phyloP scores from a whole-genome alignment of 2,797 vertebrate species.

The Odontamblyopus rebecca region DNA sequence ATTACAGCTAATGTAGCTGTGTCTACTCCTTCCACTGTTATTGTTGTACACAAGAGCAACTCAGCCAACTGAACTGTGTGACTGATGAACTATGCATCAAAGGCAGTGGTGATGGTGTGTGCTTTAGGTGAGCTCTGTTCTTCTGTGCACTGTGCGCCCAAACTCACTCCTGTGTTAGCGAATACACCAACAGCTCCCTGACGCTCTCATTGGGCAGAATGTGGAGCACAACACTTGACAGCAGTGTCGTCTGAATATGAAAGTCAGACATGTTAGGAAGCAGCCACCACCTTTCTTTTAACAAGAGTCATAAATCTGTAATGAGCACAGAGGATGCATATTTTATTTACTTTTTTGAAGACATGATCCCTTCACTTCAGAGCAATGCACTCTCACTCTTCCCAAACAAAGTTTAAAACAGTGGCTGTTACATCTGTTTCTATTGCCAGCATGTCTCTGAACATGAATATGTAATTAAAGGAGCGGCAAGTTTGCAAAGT shows the following conservation, averaged over 20 bases:
- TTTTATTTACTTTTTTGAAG: constrained; percentile 79
- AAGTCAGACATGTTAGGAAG: constrained; percentile 72
- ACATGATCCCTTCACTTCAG: constrained; percentile 71
- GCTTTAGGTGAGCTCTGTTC: constrained; percentile 69
- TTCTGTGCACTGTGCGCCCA: constrained; percentile 51
- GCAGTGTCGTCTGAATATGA: constrained; percentile 72
- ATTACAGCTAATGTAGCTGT: constrained; percentile 68
- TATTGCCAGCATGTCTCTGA: constrained; percentile 50
- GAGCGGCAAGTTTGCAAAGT: constrained; percentile 48
- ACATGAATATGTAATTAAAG: constrained; percentile 70
- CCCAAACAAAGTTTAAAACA: constrained; percentile 71
- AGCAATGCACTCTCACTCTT: constrained; percentile 63
- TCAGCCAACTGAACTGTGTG: constrained; percentile 68
- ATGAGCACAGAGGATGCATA: constrained; percentile 79
- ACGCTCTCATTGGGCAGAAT: constrained; percentile 76
- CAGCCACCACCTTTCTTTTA: constrained; percentile 78
- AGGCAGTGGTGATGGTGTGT: constrained; percentile 45
- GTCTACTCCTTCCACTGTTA: constrained; percentile 60
- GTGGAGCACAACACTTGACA: constrained; percentile 78
- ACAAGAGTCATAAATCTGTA: constrained; percentile 81
- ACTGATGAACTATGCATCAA: constrained; percentile 77
- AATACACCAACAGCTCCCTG: constrained; percentile 32
- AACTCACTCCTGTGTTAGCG: constrained; percentile 51
- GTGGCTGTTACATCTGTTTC: constrained; percentile 64
- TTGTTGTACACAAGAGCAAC: constrained; percentile 61